Evolutionary conservation across 2,888 invertebrate genomes (phyloP).

Genomic region (Drosophila monieri): DNA sequence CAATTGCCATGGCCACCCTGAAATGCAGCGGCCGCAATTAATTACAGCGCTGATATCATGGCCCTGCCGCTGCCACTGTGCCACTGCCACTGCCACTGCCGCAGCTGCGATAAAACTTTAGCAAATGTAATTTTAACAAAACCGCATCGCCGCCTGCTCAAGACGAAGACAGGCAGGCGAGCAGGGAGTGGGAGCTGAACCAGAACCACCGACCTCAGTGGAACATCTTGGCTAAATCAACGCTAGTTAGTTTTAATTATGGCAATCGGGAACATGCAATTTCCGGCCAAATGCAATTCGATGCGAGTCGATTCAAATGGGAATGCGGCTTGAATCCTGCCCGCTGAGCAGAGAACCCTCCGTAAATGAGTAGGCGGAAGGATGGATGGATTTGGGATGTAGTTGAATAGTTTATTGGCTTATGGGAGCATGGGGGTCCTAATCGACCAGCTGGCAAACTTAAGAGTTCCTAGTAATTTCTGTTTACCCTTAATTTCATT

Average conservation of each 20-base stretch:
- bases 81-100: slow-evolving; percentile 30
- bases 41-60: slow-evolving; percentile 76
- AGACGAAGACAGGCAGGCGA: slow-evolving; percentile 54
- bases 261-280: slow-evolving; percentile 79
- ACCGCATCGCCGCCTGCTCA: slow-evolving; percentile 78
- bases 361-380: slow-evolving; percentile 12
- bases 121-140: slow-evolving; percentile 80
- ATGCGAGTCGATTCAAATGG: slow-evolving; percentile 32
- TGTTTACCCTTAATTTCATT: no score
- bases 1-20: slow-evolving; percentile 77
- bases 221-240: slow-evolving; percentile 67
- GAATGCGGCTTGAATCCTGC: slow-evolving; percentile 5
- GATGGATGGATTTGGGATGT: slow-evolving; percentile 1
- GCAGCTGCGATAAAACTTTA: slow-evolving; percentile 78
- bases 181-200: slow-evolving; percentile 6
- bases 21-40: slow-evolving; percentile 80
- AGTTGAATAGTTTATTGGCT: neutral
- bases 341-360: neutral
- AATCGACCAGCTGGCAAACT: neutral
- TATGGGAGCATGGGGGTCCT: slow-evolving; percentile 4
- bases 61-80: slow-evolving; percentile 47
- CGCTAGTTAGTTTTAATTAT: slow-evolving; percentile 81
- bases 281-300: slow-evolving; percentile 61
- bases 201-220: slow-evolving; percentile 33
- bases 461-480: no score